Percentiles rank a stretch among this genome's conserved stretches.
phyloP scores from a whole-genome alignment of 2,888 invertebrate genomes.

The Hypena proboscidalis region DNA sequence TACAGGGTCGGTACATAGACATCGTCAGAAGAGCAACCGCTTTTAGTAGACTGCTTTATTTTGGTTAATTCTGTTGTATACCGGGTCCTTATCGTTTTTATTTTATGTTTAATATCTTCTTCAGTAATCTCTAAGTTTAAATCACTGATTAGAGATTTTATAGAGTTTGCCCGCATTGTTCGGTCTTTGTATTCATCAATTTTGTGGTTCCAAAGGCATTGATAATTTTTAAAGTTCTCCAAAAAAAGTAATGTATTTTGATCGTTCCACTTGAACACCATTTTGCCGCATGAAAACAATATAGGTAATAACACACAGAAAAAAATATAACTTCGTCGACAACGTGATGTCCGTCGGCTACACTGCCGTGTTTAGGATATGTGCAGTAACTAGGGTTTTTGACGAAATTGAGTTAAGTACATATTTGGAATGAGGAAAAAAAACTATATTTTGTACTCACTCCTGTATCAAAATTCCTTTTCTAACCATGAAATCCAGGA shows the following conservation, averaged over 20 bases:
- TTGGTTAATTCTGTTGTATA: conserved; percentile 26
- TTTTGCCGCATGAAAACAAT: no score
- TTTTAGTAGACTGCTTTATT: conserved; percentile 25
- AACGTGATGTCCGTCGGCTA: conserved; percentile 21
- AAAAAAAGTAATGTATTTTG: conserved; percentile 30
- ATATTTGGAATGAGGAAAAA: no score
- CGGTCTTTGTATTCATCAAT: conserved; percentile 32
- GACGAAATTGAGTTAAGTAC: no score
- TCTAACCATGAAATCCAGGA: no score
- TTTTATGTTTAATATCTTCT: conserved; percentile 5
- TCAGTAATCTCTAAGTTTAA: conserved; percentile 16
- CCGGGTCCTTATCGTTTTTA: conserved; percentile 20
- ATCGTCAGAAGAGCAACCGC: conserved; percentile 25
- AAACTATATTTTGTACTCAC: no score
- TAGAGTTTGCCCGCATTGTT: conserved; percentile 28
- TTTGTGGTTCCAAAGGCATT: conserved; percentile 35
- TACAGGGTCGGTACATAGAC: conserved; percentile 27
- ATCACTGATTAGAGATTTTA: conserved; percentile 35
- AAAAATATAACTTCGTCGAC: no score
- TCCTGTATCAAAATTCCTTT: no score
- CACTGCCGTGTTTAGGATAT: no score
- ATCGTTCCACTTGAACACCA: conserved; percentile 37
- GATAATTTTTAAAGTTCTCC: conserved; percentile 34
- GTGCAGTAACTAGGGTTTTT: no score
- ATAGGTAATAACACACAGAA: no score